Evolutionary conservation across 2,113 vertebrate genomes (phyloP).

Genomic region (Spizaetus ornatus): DNA sequence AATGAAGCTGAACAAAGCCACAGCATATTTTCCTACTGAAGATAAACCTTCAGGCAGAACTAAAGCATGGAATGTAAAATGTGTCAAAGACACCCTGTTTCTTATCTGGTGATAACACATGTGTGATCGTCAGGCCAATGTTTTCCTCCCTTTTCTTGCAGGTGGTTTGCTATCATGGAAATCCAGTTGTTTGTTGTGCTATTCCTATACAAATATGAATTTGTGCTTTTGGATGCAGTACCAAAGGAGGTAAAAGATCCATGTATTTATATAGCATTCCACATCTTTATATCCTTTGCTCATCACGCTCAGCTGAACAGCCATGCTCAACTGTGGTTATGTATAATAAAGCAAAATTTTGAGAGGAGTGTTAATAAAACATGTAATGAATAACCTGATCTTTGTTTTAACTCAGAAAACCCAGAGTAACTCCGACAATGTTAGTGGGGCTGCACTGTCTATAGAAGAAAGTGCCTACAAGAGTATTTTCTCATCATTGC

Average conservation of each 20-base stretch:
- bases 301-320: neutral
- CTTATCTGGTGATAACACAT: neutral
- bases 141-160: conserved; percentile 37
- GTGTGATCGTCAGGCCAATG: neutral
- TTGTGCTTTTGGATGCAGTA: conserved; percentile 74
- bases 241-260: conserved; percentile 74
- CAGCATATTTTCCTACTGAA: neutral
- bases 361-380: neutral
- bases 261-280: neutral
- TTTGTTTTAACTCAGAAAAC: neutral
- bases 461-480: neutral
- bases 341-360: neutral
- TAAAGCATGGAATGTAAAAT: neutral
- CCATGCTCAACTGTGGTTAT: neutral
- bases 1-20: neutral
- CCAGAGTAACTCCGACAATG: neutral
- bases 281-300: neutral
- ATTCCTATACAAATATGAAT: conserved; percentile 78
- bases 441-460: neutral
- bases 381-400: rapidly evolving
- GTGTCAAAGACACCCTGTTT: neutral
- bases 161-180: conserved; percentile 82
- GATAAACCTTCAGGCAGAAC: neutral
- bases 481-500: neutral
- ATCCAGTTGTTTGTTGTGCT: conserved; percentile 75